These are phyloP conservation scores for Apodemus agrarius DNA, from an alignment of 2,797 vertebrate genomes.

Conservation along the genomic window DNA sequence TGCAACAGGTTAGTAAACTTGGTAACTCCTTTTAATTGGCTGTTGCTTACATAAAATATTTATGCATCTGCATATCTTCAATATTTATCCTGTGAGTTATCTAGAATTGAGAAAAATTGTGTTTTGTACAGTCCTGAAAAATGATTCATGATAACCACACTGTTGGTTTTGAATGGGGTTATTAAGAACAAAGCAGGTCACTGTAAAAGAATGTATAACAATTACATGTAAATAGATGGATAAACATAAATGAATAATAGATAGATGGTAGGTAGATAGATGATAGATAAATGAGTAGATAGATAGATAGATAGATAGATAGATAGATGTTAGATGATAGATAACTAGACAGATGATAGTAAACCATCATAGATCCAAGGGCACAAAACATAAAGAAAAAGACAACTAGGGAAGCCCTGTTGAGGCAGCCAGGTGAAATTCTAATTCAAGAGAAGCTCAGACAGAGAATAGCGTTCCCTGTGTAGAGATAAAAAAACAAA, in stretches of 20 bases:
- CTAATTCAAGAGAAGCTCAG: background rate
- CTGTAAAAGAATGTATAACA: background rate
- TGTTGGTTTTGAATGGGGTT: background rate
- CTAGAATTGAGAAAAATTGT: background rate
- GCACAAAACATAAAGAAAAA: background rate
- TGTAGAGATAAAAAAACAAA: background rate
- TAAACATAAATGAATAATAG: background rate
- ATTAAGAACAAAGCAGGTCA: background rate
- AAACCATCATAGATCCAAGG: background rate
- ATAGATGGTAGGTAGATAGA: background rate
- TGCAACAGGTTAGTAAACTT: background rate
- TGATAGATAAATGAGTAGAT: background rate
- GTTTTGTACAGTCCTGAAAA: background rate
- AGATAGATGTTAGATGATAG: background rate
- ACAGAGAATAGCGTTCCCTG: background rate
- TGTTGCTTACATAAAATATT: background rate
- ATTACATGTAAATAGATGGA: background rate
- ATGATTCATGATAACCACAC: background rate
- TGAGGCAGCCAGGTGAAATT: background rate
- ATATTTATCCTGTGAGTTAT: background rate
- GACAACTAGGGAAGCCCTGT: background rate
- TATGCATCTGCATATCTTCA: background rate
- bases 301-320: too few species aligned
- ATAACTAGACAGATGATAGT: background rate
- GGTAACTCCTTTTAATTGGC: background rate